Conservation (phyloP, 30 jellyfish, hydroid and myxozoan species). For the Sanderia malayensis region DNA sequence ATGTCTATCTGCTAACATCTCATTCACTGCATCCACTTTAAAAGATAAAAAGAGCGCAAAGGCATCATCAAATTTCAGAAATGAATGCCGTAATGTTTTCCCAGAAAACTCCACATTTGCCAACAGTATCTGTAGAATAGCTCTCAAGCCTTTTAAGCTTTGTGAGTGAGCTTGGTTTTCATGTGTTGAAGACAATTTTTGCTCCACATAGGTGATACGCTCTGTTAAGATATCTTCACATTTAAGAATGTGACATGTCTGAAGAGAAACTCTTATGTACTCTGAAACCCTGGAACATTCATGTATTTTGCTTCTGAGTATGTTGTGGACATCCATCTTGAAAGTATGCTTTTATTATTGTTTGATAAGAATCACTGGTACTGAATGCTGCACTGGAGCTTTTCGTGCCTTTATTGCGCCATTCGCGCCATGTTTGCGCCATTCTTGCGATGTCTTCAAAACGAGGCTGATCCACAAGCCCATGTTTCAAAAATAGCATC, state of each 20-base stretch:
- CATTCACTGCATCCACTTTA: not conserved
- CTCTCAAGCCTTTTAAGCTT: constrained; percentile 8
- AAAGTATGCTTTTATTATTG: not conserved
- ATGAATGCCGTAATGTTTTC: constrained; percentile 1
- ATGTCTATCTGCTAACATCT: not conserved
- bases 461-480: not conserved
- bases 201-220: not conserved
- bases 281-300: not conserved
- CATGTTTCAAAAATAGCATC: too few species aligned
- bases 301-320: not conserved
- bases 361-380: not conserved
- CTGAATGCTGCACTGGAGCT: not conserved
- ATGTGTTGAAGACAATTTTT: not conserved
- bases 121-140: constrained; percentile 10
- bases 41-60: not conserved
- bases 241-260: not conserved
- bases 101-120: not conserved
- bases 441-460: not conserved
- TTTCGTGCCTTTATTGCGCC: not conserved
- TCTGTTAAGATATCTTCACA: not conserved
- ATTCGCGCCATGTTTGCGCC: not conserved
- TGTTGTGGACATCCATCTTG: constrained; percentile 1
- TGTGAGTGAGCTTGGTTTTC: constrained; percentile 6
- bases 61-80: constrained; percentile 13
- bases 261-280: not conserved